Base-by-base conservation (phyloP, 2,888 invertebrate species). In the Lingula anatina region DNA sequence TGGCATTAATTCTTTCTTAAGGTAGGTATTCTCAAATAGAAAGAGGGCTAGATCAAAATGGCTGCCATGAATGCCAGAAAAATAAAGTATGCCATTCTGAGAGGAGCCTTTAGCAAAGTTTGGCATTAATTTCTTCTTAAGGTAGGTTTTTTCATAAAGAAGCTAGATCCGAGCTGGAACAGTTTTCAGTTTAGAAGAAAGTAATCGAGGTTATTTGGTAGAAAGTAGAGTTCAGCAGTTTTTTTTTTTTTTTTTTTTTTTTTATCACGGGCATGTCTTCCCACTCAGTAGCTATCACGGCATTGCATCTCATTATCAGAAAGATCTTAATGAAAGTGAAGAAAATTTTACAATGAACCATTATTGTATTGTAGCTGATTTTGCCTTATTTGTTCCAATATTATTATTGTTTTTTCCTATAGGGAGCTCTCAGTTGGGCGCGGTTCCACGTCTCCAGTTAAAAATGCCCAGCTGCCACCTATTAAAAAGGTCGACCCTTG, bases 1-100 rank as follows among this genome's bases (percentile, higher is more conserved):
- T 54, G 99, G 99, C 56, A 93, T 99, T 74, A 88, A 90, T 68
- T 96, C 96, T 78, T 99, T 97, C 81, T 82, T 97, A 43, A 70
- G 80, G 77, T 79, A 66, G 55, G 56, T 44, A 7, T 20, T n/a
- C 12, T 7, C 35, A 12, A 12, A 9, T 15, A 31, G 37, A 18
- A 49, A 44, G 9, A 21, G 31, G 24, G 20, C 18, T 7, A 15
- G n/a, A 39, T 39, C 12, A 18, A 15, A 7, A 39, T 23, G 7
- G n/a, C 7, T 39, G 7, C n/a, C 9, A 12, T 39, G 7, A 15
- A 39, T 23, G 21, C n/a, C n/a, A 39, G 21, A 39, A 39, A 39
- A 39, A 18, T 39, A 85, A 96, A 96, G 77, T 99, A 89, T 80
- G 90, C 96, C 0, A 83, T 91, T 5, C 82, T 99, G 1, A 83